A percentile compares a stretch with the other conserved stretches of the same genome.
Evolutionary conservation across 2,797 vertebrate genomes (phyloP).

Genomic region (Chrosomus eos): DNA sequence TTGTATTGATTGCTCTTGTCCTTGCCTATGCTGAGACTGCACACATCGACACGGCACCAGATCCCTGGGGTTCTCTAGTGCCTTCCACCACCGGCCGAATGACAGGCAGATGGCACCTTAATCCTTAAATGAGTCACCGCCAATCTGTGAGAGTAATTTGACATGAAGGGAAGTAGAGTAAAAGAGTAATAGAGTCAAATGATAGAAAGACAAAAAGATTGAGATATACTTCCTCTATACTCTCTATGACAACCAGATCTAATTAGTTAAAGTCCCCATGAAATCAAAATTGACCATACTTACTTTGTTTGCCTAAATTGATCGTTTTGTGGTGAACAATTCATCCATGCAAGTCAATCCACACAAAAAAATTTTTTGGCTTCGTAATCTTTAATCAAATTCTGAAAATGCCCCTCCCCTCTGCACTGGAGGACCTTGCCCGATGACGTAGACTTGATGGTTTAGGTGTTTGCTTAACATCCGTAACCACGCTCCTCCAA

Average conservation of each 20-base stretch:
- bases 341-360: too few relatives aligned
- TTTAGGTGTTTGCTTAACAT: too few relatives aligned
- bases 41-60: constrained; percentile 59
- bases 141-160: constrained; percentile 29
- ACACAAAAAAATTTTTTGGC: too few relatives aligned
- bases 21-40: constrained; percentile 72
- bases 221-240: not conserved
- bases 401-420: too few relatives aligned
- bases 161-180: not conserved
- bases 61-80: constrained; percentile 59
- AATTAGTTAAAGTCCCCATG: too few relatives aligned
- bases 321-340: too few relatives aligned
- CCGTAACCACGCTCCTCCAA: too few relatives aligned
- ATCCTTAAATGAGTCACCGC: constrained; percentile 56
- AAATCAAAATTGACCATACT: too few relatives aligned
- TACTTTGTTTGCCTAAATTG: too few relatives aligned
- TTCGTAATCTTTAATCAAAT: too few relatives aligned
- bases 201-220: constrained; percentile 1
- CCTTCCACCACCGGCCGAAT: constrained; percentile 51
- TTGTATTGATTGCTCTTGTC: constrained; percentile 75
- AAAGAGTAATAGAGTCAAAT: constrained; percentile 19
- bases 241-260: not conserved
- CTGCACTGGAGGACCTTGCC: too few relatives aligned
- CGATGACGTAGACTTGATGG: too few relatives aligned
- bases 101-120: constrained; percentile 67